Evolutionary conservation across 2,888 invertebrate genomes (phyloP).

Genomic region (Drosophila longiperda): DNA sequence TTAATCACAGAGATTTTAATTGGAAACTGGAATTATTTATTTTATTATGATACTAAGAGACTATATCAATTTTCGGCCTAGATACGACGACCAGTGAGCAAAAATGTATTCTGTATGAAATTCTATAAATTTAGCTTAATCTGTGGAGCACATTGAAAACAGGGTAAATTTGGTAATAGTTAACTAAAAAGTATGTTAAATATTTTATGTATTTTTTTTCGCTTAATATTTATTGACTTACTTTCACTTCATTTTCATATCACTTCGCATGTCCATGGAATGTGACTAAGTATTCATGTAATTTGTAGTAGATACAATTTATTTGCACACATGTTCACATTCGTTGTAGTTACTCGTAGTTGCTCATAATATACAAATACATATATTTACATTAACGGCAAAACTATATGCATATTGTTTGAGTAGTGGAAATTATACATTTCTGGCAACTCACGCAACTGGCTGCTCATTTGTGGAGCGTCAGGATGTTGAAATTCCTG

Average conservation of each 20-base stretch:
- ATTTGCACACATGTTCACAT: conserved; percentile 82
- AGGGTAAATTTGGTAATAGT: background rate
- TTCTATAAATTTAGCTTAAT: background rate
- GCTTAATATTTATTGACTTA: conserved; percentile 24
- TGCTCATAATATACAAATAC: conserved; percentile 35
- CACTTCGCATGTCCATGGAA: conserved; percentile 42
- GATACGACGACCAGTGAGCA: background rate
- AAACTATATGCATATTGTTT: conserved; percentile 71
- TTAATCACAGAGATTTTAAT: conserved; percentile 55
- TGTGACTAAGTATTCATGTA: conserved; percentile 43
- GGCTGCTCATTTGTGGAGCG: conserved; percentile 18
- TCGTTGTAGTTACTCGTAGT: conserved; percentile 47
- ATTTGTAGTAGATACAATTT: conserved; percentile 61
- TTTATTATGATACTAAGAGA: background rate
- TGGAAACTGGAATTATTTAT: conserved; percentile 36
- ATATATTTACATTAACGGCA: conserved; percentile 56
- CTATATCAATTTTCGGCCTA: background rate
- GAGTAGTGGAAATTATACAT: conserved; percentile 48
- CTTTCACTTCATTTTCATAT: conserved; percentile 43
- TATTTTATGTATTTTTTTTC: background rate
- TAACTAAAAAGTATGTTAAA: background rate
- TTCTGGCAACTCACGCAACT: conserved; percentile 36
- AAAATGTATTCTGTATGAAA: background rate
- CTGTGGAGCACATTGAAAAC: background rate
- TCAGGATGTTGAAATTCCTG: conserved; percentile 48